Conservation (phyloP, 1,140 invertebrate genomes). For the Scaptomyza montana region DNA sequence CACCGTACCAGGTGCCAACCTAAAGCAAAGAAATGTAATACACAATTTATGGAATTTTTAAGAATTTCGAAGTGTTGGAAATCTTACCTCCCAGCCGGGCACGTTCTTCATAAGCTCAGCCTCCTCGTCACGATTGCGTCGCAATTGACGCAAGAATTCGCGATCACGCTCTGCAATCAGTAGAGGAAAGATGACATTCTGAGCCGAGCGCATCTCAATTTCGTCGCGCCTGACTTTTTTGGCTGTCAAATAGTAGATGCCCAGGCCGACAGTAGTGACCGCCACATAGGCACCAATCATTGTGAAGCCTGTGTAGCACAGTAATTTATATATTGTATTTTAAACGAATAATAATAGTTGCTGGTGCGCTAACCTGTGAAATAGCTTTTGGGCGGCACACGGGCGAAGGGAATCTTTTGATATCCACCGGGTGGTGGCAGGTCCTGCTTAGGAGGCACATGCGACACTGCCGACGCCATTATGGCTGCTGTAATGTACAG, state of each 20-base stretch:
- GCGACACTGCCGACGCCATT: conserved; percentile 71
- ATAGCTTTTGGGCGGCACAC: conserved; percentile 88
- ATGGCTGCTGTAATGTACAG: conserved; percentile 49
- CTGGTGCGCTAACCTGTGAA: conserved; percentile 86
- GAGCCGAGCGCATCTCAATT: conserved; percentile 90
- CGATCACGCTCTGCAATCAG: conserved; percentile 92
- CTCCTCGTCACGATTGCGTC: conserved; percentile 93
- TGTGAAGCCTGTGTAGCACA: conserved; percentile 83
- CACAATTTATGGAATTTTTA: not conserved
- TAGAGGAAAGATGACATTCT: conserved; percentile 90
- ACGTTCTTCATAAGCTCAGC: conserved; percentile 94
- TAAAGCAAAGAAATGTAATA: conserved; percentile 40
- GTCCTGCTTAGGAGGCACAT: conserved; percentile 87
- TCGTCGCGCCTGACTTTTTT: conserved; percentile 85
- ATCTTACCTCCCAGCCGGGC: conserved; percentile 90
- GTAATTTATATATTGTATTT: not conserved
- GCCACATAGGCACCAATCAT: conserved; percentile 87
- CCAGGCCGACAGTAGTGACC: conserved; percentile 85
- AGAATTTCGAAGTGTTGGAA: too few species aligned
- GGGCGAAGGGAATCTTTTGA: conserved; percentile 88
- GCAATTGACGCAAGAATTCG: conserved; percentile 91
- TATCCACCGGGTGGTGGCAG: conserved; percentile 94
- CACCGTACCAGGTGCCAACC: conserved; percentile 93
- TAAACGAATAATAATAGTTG: not conserved
- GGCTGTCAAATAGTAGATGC: conserved; percentile 86